Evolutionary conservation across 35 echinoderm and acorn worm species (phyloP).

Genomic region (Hemicentrotus pulcherrimus): DNA sequence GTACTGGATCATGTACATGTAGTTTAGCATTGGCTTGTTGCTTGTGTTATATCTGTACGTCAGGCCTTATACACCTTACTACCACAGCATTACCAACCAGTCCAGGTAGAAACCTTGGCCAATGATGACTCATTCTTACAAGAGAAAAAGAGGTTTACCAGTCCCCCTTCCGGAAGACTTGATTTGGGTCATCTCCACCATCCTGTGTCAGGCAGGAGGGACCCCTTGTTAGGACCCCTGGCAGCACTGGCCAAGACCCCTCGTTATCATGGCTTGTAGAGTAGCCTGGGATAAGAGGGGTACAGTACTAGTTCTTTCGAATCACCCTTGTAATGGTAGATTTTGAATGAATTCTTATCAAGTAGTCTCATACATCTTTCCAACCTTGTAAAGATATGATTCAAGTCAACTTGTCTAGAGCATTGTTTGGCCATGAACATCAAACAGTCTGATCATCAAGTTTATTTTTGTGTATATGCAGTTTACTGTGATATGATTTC

Average conservation of each 20-base stretch:
- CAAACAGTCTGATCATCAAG: background rate
- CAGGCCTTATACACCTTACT: background rate
- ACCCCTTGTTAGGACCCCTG: background rate
- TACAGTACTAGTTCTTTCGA: background rate
- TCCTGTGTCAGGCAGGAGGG: background rate
- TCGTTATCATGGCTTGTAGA: background rate
- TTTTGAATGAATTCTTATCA: background rate
- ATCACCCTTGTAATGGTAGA: background rate
- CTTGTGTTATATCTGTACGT: background rate
- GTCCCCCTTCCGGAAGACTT: constrained; percentile 7
- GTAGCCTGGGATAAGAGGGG: background rate
- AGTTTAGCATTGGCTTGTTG: background rate
- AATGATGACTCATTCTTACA: background rate
- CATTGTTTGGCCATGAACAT: background rate
- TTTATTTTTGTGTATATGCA: background rate
- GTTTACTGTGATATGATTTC: background rate
- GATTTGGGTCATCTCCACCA: constrained; percentile 15
- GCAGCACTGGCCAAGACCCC: background rate
- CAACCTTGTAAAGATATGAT: background rate
- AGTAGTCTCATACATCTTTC: background rate
- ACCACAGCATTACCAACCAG: background rate
- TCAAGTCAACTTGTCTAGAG: background rate
- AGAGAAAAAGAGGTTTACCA: background rate
- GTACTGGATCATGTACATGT: background rate
- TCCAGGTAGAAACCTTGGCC: background rate